phyloP scores from a whole-genome alignment of 37 sponge, comb jelly and placozoan genomes.

The Ianthella basta region DNA sequence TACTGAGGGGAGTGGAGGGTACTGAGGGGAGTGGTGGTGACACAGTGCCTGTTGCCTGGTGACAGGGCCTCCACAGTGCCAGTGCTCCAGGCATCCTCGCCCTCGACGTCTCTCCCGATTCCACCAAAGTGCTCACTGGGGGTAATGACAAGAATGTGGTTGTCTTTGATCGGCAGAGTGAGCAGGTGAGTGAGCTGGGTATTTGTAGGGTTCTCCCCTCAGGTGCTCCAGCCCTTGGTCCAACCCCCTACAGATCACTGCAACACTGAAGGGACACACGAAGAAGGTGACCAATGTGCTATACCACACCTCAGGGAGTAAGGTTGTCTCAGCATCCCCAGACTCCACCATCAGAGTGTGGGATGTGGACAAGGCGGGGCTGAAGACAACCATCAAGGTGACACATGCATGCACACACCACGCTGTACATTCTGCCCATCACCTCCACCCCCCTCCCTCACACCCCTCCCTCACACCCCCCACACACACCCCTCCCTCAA shows the following conservation, averaged over 20 bases:
- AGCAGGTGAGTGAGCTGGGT: slow-evolving; percentile 48
- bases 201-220: neutral
- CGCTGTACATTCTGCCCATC: neutral
- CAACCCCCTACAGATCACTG: slow-evolving; percentile 48
- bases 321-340: slow-evolving; percentile 88
- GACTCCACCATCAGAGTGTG: slow-evolving; percentile 91
- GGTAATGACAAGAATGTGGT: slow-evolving; percentile 96
- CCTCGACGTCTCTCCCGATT: slow-evolving; percentile 87
- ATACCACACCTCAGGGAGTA: slow-evolving; percentile 52
- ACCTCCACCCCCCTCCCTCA: neutral
- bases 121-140: slow-evolving; percentile 84
- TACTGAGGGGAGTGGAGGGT: neutral
- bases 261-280: slow-evolving; percentile 95
- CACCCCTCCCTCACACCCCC: neutral
- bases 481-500: neutral
- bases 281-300: slow-evolving; percentile 95
- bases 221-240: too few relatives aligned
- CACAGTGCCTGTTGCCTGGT: neutral
- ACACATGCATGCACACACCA: neutral
- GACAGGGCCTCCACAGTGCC: slow-evolving; percentile 93
- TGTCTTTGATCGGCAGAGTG: slow-evolving; percentile 85
- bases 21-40: neutral
- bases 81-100: slow-evolving; percentile 95
- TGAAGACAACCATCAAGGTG: slow-evolving; percentile 75
- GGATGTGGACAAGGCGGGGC: slow-evolving; percentile 55